Percentiles rank a stretch among this genome's conserved stretches.
Evolutionary conservation across 2,888 invertebrate genomes (phyloP).

Genomic region (Artemia sinica): DNA sequence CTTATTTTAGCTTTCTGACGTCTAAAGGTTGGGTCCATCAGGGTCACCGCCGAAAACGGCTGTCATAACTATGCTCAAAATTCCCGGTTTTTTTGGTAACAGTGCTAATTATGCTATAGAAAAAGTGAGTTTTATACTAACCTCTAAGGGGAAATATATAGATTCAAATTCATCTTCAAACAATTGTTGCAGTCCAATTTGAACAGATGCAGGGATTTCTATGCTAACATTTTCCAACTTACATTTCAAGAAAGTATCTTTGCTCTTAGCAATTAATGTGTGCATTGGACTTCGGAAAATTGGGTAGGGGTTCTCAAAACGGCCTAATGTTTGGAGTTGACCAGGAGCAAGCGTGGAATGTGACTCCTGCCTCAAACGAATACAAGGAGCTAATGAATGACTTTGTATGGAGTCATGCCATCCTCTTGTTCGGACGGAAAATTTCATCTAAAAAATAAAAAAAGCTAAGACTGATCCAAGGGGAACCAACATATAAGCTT

Average conservation of each 20-base stretch:
- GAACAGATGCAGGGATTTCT: neutral
- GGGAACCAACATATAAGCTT: too few relatives aligned
- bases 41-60: too few relatives aligned
- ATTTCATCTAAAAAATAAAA: slow-evolving; percentile 10
- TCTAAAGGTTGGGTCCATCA: too few relatives aligned
- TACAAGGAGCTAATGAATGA: neutral
- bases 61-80: too few relatives aligned
- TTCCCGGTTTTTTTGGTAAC: too few relatives aligned
- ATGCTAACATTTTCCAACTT: neutral
- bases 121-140: neutral
- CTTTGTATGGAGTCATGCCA: slow-evolving; percentile 7
- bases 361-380: neutral
- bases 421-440: neutral
- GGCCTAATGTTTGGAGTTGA: neutral
- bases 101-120: neutral
- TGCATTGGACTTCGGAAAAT: neutral
- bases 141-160: neutral
- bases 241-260: neutral
- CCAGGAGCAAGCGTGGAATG: slow-evolving; percentile 5
- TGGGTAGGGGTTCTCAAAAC: neutral
- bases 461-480: too few relatives aligned
- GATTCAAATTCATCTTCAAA: slow-evolving; percentile 6
- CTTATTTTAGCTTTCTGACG: too few relatives aligned
- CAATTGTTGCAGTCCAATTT: neutral
- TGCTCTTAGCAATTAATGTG: neutral